Percentiles rank a stretch among this genome's conserved stretches.
These are phyloP conservation scores for Myripristis jacobus DNA, from an alignment of 2,797 vertebrate species.

Conservation along the genomic window DNA sequence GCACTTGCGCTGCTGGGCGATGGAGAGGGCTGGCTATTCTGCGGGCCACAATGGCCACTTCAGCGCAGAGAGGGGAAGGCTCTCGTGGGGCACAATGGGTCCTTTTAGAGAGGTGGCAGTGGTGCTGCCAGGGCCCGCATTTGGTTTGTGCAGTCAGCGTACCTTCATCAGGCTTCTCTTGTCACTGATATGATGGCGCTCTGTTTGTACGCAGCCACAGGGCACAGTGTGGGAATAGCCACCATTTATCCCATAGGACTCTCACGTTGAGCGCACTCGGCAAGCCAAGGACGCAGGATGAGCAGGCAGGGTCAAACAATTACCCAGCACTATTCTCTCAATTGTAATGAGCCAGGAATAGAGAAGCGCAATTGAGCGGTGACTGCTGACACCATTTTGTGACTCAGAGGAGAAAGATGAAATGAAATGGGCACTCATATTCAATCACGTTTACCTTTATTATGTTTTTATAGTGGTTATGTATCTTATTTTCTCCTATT, in stretches of 20 bases:
- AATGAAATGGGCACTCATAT: constrained; percentile 42
- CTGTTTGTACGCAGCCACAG: constrained; percentile 53
- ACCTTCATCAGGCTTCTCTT: constrained; percentile 64
- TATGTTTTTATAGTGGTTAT: constrained; percentile 35
- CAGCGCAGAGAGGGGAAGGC: constrained; percentile 53
- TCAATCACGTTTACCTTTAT: constrained; percentile 43
- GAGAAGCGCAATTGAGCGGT: constrained; percentile 48
- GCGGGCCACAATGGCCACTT: constrained; percentile 67
- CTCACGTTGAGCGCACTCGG: constrained; percentile 54
- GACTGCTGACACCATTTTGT: constrained; percentile 64
- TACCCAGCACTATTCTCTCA: constrained; percentile 58
- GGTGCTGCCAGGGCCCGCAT: constrained; percentile 43
- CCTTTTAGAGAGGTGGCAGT: constrained; percentile 43
- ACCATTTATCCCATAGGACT: constrained; percentile 57
- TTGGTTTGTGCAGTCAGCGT: constrained; percentile 70
- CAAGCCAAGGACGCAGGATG: constrained; percentile 67
- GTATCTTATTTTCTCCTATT: neutral
- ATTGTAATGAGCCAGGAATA: constrained; percentile 63
- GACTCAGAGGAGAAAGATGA: constrained; percentile 55
- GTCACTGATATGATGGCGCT: constrained; percentile 55
- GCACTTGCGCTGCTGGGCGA: constrained; percentile 39
- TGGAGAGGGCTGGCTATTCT: constrained; percentile 65
- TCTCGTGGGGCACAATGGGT: constrained; percentile 64
- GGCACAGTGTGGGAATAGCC: constrained; percentile 52
- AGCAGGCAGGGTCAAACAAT: constrained; percentile 70